Base-by-base conservation (phyloP, 2,113 vertebrate species). In the Natator depressus region DNA sequence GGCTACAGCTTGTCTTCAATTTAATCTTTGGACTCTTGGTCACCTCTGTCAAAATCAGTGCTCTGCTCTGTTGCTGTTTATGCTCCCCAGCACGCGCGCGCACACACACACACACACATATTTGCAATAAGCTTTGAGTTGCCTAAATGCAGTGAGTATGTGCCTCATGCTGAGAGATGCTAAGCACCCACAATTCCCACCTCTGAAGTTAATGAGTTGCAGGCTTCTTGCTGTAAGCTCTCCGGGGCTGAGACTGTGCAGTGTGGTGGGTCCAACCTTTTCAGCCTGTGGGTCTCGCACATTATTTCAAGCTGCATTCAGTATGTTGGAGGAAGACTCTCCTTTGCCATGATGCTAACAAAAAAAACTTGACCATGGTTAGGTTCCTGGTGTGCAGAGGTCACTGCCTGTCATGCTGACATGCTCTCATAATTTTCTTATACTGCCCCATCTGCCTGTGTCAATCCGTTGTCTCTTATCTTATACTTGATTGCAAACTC, bases 181-280 rank as follows among this genome's bases (percentile, higher is more conserved):
- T 14, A 47, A 78, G 25, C 6, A 46, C 24, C 75, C 42, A 25
- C 7, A 76, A 29, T 35, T 82, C n/a, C 22, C 19, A 0, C 19
- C 9, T 54, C 53, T 1, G 27, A 80, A 1, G 59, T 13, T 14
- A 6, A 88, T 29, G 27, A 51, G 24, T 54, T 72, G 13, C 42
- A 0, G 1, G 2, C 2, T 11, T 25, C 10, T 38, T 5, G 0
- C 0, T 12, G n/a, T 12, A 54, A 38, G 38, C 3, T 38, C 25
- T 8, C 75, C 5, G 25, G 16, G n/a, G 5, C 35, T 62, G 0
- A 1, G 35, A 29, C 54, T 1, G 0, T 17, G 27, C 10, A 0
- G 29, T 10, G 2, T 3, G 47, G 50, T 84, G 31, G 65, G 20
- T 65, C 91, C 57, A 82, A 19, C 75, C 57, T 59, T 80, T 88